phyloP scores from a whole-genome alignment of 2,113 vertebrate species.

The Zapus hudsonius region DNA sequence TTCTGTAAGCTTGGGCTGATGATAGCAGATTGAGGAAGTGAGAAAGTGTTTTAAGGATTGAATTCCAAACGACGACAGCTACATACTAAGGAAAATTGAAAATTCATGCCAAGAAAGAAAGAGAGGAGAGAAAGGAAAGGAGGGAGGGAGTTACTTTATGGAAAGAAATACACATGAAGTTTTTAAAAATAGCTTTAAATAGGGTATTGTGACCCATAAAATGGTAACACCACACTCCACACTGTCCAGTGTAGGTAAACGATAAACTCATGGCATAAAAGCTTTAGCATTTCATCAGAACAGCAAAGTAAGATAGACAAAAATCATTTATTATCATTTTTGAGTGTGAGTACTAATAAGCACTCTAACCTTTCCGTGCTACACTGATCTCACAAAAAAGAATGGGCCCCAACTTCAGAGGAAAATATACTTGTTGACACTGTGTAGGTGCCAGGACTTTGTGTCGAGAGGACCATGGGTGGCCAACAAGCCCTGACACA shows the following conservation, averaged over 20 bases:
- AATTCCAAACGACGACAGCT: conserved; percentile 42
- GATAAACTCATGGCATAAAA: neutral
- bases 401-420: neutral
- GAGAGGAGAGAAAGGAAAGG: neutral
- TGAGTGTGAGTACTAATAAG: neutral
- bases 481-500: neutral
- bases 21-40: conserved; percentile 28
- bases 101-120: neutral
- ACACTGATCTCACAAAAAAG: neutral
- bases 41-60: neutral
- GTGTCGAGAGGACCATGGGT: too few species aligned
- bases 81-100: neutral
- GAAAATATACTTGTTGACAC: neutral
- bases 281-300: too few species aligned
- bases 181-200: too few species aligned
- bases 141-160: neutral
- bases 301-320: too few species aligned
- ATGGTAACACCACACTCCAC: neutral
- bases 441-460: neutral
- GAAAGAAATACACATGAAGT: neutral
- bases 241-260: neutral
- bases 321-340: neutral
- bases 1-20: conserved; percentile 1
- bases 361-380: neutral
- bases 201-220: neutral